Evolutionary conservation across 2,113 vertebrate genomes (phyloP).

Genomic region (Misgurnus mizolepis): DNA sequence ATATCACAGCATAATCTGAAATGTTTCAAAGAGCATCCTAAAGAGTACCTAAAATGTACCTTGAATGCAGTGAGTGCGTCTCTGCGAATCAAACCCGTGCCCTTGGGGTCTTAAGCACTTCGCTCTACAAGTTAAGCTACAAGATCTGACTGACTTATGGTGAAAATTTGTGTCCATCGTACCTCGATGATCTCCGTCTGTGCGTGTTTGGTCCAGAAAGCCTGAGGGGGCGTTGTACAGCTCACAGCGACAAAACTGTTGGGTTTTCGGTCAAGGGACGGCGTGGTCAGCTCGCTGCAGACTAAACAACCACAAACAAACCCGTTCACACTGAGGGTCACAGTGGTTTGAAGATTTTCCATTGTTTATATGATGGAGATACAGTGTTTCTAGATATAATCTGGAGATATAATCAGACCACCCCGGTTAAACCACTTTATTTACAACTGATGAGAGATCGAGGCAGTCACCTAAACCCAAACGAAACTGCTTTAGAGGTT

Average conservation of each 20-base stretch:
- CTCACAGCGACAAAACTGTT: constrained; percentile 97
- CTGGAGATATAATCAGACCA: constrained; percentile 3
- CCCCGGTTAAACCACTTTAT: constrained; percentile 15
- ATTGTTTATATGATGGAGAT: constrained; percentile 31
- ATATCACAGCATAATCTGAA: too few species aligned
- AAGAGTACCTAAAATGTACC: too few species aligned
- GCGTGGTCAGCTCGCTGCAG: constrained; percentile 90
- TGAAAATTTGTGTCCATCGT: constrained; percentile 51
- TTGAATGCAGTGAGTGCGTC: too few species aligned
- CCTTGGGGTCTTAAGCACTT: too few species aligned
- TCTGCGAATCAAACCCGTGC: too few species aligned
- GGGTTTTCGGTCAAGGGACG: constrained; percentile 91
- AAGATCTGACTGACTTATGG: too few species aligned
- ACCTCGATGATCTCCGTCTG: constrained; percentile 99
- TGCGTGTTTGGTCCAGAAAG: constrained; percentile 97
- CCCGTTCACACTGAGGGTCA: constrained; percentile 27
- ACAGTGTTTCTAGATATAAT: background rate
- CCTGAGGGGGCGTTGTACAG: constrained; percentile 96
- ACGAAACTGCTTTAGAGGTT: background rate
- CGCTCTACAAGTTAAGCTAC: too few species aligned
- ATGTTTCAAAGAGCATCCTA: too few species aligned
- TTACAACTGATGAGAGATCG: constrained; percentile 16
- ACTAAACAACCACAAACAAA: constrained; percentile 69
- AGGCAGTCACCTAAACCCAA: background rate
- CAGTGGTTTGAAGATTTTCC: constrained; percentile 37